Evolutionary conservation across 2,797 vertebrate genomes (phyloP).

Genomic region (Anguilla megastoma): DNA sequence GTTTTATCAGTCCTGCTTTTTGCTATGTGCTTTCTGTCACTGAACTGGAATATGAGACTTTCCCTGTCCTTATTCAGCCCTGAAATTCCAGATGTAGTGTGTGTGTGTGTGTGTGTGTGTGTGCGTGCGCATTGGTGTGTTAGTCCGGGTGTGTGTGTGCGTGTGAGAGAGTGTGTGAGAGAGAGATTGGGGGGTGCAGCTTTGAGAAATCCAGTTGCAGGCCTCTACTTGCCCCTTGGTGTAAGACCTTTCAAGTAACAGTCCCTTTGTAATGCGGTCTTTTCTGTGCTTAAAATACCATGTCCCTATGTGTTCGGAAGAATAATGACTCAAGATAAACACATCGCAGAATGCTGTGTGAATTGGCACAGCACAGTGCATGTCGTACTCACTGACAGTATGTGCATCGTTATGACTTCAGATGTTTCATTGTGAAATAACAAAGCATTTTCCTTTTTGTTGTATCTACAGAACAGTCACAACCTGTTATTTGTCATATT

Average conservation of each 20-base stretch:
- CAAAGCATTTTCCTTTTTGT: neutral
- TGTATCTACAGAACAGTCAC: neutral
- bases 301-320: constrained; percentile 32
- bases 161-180: constrained; percentile 29
- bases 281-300: constrained; percentile 28
- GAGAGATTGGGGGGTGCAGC: constrained; percentile 42
- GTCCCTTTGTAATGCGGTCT: constrained; percentile 69
- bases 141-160: constrained; percentile 23
- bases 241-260: constrained; percentile 77
- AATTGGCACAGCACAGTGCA: constrained; percentile 40
- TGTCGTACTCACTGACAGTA: constrained; percentile 50
- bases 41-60: neutral
- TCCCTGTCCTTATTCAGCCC: constrained; percentile 15
- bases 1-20: neutral
- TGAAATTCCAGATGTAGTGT: constrained; percentile 27
- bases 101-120: constrained; percentile 18
- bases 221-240: constrained; percentile 75
- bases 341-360: constrained; percentile 44
- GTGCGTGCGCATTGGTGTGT: constrained; percentile 19
- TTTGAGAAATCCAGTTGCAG: constrained; percentile 68
- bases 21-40: neutral
- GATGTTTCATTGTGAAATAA: neutral
- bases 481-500: neutral
- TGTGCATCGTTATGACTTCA: neutral
- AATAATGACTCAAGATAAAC: constrained; percentile 46